These are phyloP conservation scores for Macrotus californicus DNA, from an alignment of 2,113 vertebrate genomes.

Conservation along the genomic window DNA sequence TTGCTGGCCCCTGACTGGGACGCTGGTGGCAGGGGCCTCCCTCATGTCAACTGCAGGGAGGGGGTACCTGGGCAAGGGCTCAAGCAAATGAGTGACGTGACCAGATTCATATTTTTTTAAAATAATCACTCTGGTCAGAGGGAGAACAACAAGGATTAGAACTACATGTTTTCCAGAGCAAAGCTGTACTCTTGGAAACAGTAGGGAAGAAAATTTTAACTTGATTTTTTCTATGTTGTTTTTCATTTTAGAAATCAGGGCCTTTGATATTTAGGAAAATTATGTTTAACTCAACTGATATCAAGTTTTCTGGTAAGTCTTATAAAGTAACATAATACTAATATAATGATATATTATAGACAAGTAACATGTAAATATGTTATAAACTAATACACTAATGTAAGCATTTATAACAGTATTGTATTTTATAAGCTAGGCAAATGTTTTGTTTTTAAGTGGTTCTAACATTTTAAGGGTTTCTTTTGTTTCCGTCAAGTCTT, in stretches of 20 bases:
- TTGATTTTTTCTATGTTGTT: slow-evolving; percentile 37
- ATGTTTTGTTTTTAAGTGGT: background rate
- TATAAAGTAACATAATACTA: background rate
- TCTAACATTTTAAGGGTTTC: slow-evolving; percentile 12
- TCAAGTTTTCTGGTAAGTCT: slow-evolving; percentile 85
- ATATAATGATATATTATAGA: background rate
- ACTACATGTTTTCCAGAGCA: background rate
- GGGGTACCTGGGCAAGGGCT: background rate
- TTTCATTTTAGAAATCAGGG: slow-evolving; percentile 81
- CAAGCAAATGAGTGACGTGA: background rate
- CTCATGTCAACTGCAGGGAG: background rate
- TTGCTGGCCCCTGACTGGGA: background rate
- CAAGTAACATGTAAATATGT: background rate
- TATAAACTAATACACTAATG: background rate
- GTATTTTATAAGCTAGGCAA: background rate
- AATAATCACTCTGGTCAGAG: background rate
- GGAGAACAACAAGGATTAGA: background rate
- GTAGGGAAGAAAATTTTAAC: slow-evolving; percentile 1
- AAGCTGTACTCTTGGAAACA: background rate
- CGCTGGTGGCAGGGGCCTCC: no score
- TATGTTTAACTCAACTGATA: slow-evolving; percentile 87
- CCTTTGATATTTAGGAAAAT: slow-evolving; percentile 85
- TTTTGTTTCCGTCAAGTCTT: slow-evolving; percentile 20
- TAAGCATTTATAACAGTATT: background rate
- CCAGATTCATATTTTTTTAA: background rate